Conservation (phyloP, 1,140 invertebrate genomes). For the Harlomillsia oculata region DNA sequence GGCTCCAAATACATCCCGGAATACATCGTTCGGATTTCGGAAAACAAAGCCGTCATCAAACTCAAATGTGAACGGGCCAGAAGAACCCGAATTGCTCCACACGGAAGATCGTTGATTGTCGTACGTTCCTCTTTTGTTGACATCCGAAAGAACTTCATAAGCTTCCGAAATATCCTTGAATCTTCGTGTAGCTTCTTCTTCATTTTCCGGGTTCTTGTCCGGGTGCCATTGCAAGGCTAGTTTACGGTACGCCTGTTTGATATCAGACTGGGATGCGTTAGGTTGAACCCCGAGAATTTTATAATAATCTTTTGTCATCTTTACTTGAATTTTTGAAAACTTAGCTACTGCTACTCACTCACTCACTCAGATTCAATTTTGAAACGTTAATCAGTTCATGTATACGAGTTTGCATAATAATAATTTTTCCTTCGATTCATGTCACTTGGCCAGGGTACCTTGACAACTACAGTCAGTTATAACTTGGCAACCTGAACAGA, state of each 20-base stretch:
- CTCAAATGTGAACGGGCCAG: no score
- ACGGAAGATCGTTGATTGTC: constrained; percentile 45
- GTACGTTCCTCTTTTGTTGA: constrained; percentile 76
- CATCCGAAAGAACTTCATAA: constrained; percentile 96
- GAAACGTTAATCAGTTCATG: no score
- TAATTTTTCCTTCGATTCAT: no score
- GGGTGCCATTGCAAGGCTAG: constrained; percentile 98
- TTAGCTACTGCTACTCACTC: no score
- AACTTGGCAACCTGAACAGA: no score
- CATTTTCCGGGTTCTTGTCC: constrained; percentile 97
- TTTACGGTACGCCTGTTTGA: constrained; percentile 89
- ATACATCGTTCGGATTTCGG: neutral
- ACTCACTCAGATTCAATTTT: no score
- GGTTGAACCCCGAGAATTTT: constrained; percentile 68
- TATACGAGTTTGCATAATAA: no score
- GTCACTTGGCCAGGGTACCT: no score
- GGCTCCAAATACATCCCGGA: neutral
- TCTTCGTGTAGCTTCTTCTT: constrained; percentile 86
- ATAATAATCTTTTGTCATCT: constrained; percentile 62
- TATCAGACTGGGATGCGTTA: constrained; percentile 63
- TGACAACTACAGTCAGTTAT: no score
- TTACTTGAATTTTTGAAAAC: no score
- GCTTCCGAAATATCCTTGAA: constrained; percentile 99
- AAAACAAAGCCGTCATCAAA: neutral
- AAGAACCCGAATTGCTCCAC: neutral